These are phyloP conservation scores for Aphodius sticticus DNA, from an alignment of 2,888 invertebrate species.

Conservation along the genomic window DNA sequence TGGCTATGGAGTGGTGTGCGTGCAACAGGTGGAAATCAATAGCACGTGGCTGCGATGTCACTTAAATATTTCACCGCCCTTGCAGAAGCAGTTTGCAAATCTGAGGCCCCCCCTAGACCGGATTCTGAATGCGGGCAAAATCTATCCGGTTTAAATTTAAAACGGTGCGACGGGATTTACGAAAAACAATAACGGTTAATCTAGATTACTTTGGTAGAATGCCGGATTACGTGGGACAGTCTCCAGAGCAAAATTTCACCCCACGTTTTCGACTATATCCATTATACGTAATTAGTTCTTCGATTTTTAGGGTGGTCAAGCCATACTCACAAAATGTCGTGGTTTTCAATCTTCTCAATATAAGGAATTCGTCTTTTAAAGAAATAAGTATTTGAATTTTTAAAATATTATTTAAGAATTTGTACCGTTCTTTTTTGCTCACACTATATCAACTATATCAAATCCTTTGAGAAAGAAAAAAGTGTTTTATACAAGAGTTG, in stretches of 20 bases:
- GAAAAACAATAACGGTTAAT: background rate
- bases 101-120: background rate
- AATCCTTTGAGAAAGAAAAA: no score
- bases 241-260: background rate
- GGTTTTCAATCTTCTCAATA: no score
- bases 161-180: background rate
- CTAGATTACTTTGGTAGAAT: background rate
- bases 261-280: background rate
- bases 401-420: no score
- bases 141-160: background rate
- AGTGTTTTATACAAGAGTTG: no score
- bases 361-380: no score
- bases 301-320: background rate
- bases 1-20: background rate
- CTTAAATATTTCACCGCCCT: constrained; percentile 17
- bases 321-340: background rate
- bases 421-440: no score
- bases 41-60: constrained; percentile 14
- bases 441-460: no score
- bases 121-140: background rate
- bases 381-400: no score
- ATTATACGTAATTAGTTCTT: background rate
- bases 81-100: background rate
- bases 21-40: constrained; percentile 25
- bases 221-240: background rate